Base-by-base conservation (phyloP, 2,888 invertebrate genomes). In the Pseudoips prasinana region DNA sequence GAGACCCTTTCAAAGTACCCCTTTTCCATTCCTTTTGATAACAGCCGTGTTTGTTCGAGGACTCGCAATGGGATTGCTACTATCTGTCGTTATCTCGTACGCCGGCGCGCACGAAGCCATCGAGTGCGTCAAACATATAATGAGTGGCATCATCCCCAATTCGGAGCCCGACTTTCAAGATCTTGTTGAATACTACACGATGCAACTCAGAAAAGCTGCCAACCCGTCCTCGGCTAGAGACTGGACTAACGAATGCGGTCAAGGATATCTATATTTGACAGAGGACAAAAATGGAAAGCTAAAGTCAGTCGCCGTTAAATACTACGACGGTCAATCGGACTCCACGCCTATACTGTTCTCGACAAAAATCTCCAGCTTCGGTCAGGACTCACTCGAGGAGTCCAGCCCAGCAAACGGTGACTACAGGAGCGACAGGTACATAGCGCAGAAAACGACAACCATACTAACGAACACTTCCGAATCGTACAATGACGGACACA, bases 61-160 rank as follows among this genome's bases (percentile, higher is more conserved):
- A 50, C 41, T 27, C 51, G 58, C 63, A 67, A 93, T 95, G 92
- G 95, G 95, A 67, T 90, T 95, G 54, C 76, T 95, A 61, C 79
- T 95, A 39, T 95, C 95, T 29, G 85, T 94, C 60, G 84, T 95
- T 46, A 91, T 95, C 45, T 90, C 93, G 46, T 95, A 94, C 75
- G 92, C 94, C 46, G 95, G 95, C 43, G 91, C 93, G 14, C 67
- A 93, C 57, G 95, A 95, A 73, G 89, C 93, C 24, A 61, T 92
- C 32, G 90, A 92, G 37, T 91, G 92, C 58, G 72, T 90, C 56
- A 76, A 77, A 39, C 89, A 90, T 57, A 79, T 92, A 24, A 60
- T 85, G 27, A 79, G 80, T 50, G 88, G 90, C 29, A 53, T 88
- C 46, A 32, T 88, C 20, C 87, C 88, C n/a, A 61, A 69, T 22